Conservation (phyloP, 2,888 invertebrate species). For the Auanema freiburgensis region DNA sequence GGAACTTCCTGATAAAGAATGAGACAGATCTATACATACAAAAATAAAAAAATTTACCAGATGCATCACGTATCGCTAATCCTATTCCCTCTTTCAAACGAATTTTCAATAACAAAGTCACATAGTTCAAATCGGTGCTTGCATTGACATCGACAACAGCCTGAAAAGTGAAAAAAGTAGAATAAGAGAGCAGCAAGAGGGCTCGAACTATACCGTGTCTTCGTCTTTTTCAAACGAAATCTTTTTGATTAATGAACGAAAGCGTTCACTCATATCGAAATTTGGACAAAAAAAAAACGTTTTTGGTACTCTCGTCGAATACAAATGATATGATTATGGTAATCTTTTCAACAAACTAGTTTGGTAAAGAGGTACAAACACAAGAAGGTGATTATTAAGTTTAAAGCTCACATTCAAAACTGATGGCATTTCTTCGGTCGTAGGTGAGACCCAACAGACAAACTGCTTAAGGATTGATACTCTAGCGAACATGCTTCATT, state of each 20-base stretch:
- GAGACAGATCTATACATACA: conserved; percentile 2
- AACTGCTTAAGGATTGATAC: too few species aligned
- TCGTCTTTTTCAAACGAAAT: conserved; percentile 25
- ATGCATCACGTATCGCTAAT: conserved; percentile 59
- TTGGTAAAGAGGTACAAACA: not conserved
- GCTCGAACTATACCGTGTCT: conserved; percentile 3
- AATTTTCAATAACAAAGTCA: conserved; percentile 54
- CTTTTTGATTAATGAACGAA: conserved; percentile 18
- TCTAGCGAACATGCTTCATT: too few species aligned
- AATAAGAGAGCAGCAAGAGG: not conserved
- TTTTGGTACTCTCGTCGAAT: conserved; percentile 14
- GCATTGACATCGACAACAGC: not conserved
- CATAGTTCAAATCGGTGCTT: conserved; percentile 33
- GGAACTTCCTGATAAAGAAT: conserved; percentile 46
- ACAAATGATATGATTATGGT: not conserved
- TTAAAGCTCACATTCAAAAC: too few species aligned
- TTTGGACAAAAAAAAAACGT: conserved; percentile 17
- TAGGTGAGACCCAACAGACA: too few species aligned
- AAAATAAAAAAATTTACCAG: conserved; percentile 26
- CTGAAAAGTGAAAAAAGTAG: not conserved
- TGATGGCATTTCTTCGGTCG: too few species aligned
- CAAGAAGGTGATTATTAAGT: not conserved
- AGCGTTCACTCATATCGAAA: conserved; percentile 4
- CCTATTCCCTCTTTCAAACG: conserved; percentile 59
- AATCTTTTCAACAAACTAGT: too few species aligned